Base-by-base conservation (phyloP, 23 tunicate genomes). In the Styela plicata region DNA sequence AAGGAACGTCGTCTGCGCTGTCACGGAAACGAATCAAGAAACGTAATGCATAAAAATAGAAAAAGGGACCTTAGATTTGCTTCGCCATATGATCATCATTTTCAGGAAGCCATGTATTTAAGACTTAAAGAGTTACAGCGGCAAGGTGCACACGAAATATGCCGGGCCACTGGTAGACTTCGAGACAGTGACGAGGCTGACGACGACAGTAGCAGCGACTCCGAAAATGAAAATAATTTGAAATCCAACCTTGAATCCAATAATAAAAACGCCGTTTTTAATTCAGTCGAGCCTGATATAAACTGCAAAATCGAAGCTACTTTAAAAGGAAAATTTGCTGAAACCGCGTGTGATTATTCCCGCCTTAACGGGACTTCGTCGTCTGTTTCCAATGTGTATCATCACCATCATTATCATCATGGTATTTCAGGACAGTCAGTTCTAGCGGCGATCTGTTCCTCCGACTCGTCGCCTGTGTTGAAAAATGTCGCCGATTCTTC, bases 41-140 rank as follows among this genome's bases (percentile, higher is more conserved):
- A 64, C 78, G 88, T 27, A 7, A 34, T 44, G 64, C 52, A 21
- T 17, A 76, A 44, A 52, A 44, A n/a, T 16, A 53, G 81, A 25
- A 53, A 30, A 2, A 76, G 24, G 24, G 81, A 76, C 18, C 81
- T 65, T 0, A 76, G 74, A 23, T 86, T 64, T 63, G 86, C 85
- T 33, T 86, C 90, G 7, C 85, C 90, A 35, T 86, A 63, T 57
- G 90, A 86, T 63, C 90, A 74, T 63, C 65, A 63, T n/a, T 86
- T 86, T 52, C 85, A 81, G 33, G 90, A 86, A 31, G 80, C 90
- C 28, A 86, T 86, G 90, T 86, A 80, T 77, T 31, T 86, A 21
- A 80, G 90, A 27, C 44, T 86, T 27, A 63, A 74, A 19, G 90
- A 86, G 74, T 79, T 86, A 16, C 90, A 86, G 44, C 76, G 82